Evolutionary conservation across 2,113 vertebrate species (phyloP), one percentile per base, ranked within the genome.

Genomic region (Tetrao urogallus): DNA sequence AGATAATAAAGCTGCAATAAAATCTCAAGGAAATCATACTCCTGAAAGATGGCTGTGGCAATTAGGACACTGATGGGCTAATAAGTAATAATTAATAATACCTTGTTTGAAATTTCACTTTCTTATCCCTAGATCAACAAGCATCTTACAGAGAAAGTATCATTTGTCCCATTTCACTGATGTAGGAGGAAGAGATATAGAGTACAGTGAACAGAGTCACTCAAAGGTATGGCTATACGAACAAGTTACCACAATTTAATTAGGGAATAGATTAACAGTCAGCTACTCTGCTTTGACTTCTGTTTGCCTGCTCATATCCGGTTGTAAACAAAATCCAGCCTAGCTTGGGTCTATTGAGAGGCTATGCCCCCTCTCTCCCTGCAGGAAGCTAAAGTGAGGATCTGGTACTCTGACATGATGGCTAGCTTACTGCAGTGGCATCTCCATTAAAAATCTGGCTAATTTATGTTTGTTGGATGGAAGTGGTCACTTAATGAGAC

Each of bases 31-130:
- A 91, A 18, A 36, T 34, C 14, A 4, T 48, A 38, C 13, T 43
- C 14, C 19, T 74, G 76, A 74, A 91, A 60, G 60, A 61, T 54
- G 73, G 47, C 52, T 83, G 52, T 47, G 18, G 27, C 6, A 1
- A 82, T 88, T 65, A 87, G 16, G 50, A 32, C 64, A 67, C 20
- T 47, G 50, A 42, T 34, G 83, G 57, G 57, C 22, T 88, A 93
- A 92, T 83, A 95, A 88, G 82, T 54, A 69, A 60, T 86, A 92
- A 90, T 75, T 93, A 74, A 71, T 70, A 71, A 77, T 67, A 56
- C 11, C 47, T 83, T 5, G 77, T 72, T 76, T 86, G 57, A 86
- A 94, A 79, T 54, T 81, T 95, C 69, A 24, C 40, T 94, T 92
- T 86, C 70, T 92, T 94, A 86, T 84, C 66, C 34, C 18, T 74